Evolutionary conservation across 2,797 vertebrate species (phyloP).

Genomic region (Neopelma chrysocephalum): DNA sequence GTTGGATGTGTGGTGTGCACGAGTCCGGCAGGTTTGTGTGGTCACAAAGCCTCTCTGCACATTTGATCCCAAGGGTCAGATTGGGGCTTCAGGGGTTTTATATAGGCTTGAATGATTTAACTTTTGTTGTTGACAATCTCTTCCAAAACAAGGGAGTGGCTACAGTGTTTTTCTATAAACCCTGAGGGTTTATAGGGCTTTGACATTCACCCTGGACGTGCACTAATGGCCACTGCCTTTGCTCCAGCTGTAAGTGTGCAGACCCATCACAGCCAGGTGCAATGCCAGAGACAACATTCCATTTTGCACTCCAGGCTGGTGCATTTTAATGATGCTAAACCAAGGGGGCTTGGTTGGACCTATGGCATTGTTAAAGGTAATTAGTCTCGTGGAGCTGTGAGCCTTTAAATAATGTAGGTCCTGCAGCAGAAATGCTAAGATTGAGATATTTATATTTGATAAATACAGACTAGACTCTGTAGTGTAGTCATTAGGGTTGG

Average conservation of each 20-base stretch:
- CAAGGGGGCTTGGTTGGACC: neutral
- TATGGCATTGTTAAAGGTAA: neutral
- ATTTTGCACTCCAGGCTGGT: neutral
- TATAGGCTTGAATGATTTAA: neutral
- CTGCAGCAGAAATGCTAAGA: neutral
- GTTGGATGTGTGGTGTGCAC: neutral
- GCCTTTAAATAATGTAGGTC: neutral
- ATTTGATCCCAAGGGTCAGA: neutral
- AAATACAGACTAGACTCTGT: neutral
- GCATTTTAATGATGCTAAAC: neutral
- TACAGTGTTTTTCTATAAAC: neutral
- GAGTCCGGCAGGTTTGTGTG: accelerated
- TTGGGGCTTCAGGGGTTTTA: neutral
- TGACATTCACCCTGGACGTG: neutral
- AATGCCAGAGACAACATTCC: neutral
- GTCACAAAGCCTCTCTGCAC: neutral
- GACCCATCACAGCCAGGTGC: neutral
- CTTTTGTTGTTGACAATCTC: neutral
- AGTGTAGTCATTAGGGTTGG: neutral
- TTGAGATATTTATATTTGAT: neutral
- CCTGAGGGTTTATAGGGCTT: neutral
- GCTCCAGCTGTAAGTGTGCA: neutral
- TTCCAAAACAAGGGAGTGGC: neutral
- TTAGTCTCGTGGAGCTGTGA: neutral
- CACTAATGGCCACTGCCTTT: neutral